Base-by-base conservation (phyloP, 2,888 invertebrate species). In the Noctua fimbriata region DNA sequence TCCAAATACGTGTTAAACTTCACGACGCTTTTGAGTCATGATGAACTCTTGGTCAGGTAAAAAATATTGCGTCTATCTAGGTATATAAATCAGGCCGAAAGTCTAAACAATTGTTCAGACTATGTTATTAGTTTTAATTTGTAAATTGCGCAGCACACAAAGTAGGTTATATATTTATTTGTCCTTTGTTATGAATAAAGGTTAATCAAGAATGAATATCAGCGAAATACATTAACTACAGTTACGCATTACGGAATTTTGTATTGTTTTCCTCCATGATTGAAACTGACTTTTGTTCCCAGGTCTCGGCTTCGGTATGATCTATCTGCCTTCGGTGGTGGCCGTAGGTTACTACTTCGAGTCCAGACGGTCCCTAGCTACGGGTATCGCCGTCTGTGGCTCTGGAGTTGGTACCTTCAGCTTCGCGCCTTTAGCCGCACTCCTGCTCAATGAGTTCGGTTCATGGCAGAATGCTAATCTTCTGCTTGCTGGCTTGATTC, bases 261-360 rank as follows among this genome's bases (percentile, higher is more conserved):
- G 3, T 60, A 28, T 32, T 79, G 55, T 79, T 83, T 82, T 74
- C 80, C 75, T 79, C 69, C 0, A 60, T 41, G 21, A 21, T 55
- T 75, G 32, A 73, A 18, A 49, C 14, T 24, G 36, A 32, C 4
- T 78, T 89, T 91, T 85, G 86, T 95, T 93, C 28, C 1, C 97
- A 98, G 99, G 99, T 87, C 98, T 99, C 90, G 99, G 99, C 41
- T 99, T 99, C 93, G 99, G 99, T 85, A 98, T 99, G 97, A 99
- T 99, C 91, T 99, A 99, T 95, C 97, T 99, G 70, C 99, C 99
- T 0, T 99, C 99, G 3, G 99, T 99, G 63, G 99, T 99, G 21
- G 99, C 99, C 76, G 99, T 99, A 47, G 99, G 99, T 12, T 99
- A 99, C 96, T 99, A 99, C 97, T 99, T 99, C 96, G 99, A 99